Evolutionary conservation across 2,797 vertebrate genomes (phyloP).

Genomic region (Anableps anableps): DNA sequence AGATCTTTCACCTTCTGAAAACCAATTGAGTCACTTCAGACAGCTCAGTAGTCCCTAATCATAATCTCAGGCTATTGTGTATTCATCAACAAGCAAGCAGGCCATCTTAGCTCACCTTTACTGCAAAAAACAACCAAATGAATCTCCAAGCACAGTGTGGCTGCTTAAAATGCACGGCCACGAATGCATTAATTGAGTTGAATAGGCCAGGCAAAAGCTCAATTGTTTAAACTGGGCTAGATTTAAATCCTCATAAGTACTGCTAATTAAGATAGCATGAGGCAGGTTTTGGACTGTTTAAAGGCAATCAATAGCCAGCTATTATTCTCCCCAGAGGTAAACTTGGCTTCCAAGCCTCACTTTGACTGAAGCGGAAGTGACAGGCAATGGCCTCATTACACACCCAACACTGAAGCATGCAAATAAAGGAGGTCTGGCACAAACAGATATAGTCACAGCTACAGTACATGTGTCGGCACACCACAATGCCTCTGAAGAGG

Average conservation of each 20-base stretch:
- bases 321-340: conserved; percentile 75
- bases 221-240: conserved; percentile 71
- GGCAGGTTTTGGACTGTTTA: conserved; percentile 78
- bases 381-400: conserved; percentile 72
- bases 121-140: conserved; percentile 65
- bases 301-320: conserved; percentile 74
- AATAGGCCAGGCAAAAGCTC: conserved; percentile 70
- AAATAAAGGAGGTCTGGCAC: conserved; percentile 59
- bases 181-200: conserved; percentile 71
- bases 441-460: conserved; percentile 36
- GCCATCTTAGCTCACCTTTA: conserved; percentile 65
- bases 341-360: conserved; percentile 63
- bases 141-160: conserved; percentile 46
- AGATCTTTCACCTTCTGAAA: conserved; percentile 60
- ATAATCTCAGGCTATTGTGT: conserved; percentile 52
- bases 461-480: conserved; percentile 15
- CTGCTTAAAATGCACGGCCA: conserved; percentile 65
- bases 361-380: conserved; percentile 73
- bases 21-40: conserved; percentile 58
- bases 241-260: conserved; percentile 79
- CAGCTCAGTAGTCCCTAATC: conserved; percentile 49
- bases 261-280: conserved; percentile 80
- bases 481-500: conserved; percentile 13
- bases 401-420: conserved; percentile 46
- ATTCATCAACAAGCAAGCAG: conserved; percentile 59